Conservation (phyloP, 53 echinoderm and acorn worm genomes). For the Apostichopus leukothele region DNA sequence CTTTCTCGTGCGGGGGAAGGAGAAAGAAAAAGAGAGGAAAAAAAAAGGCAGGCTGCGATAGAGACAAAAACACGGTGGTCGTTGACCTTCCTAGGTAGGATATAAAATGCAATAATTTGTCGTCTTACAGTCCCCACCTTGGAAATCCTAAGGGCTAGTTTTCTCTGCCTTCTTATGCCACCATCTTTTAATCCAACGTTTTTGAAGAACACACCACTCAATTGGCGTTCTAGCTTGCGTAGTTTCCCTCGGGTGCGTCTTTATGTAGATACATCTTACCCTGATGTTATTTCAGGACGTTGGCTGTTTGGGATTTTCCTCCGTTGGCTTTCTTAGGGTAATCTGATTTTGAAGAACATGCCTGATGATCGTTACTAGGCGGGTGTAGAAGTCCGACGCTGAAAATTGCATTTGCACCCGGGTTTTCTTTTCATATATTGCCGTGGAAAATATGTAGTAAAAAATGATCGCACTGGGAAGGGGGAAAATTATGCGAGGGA, state of each 20-base stretch:
- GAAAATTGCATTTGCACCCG: background rate
- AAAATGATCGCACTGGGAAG: background rate
- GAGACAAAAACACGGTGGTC: background rate
- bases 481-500: background rate
- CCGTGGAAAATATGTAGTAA: background rate
- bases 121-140: conserved; percentile 35
- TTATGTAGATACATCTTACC: conserved; percentile 36
- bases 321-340: conserved; percentile 25
- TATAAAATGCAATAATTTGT: conserved; percentile 38
- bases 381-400: no score
- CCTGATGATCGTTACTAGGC: background rate
- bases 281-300: conserved; percentile 37
- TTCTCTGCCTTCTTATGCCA: conserved; percentile 32
- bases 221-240: conserved; percentile 38
- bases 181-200: conserved; percentile 40
- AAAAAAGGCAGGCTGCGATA: background rate
- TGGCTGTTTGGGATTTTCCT: conserved; percentile 34
- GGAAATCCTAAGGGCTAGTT: conserved; percentile 40
- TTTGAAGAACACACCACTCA: conserved; percentile 32
- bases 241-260: conserved; percentile 34
- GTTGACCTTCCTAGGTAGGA: conserved; percentile 36
- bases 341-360: conserved; percentile 34
- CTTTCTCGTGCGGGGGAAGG: no score
- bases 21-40: no score
- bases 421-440: background rate